These are phyloP conservation scores for Sebastiscus albofasciatus DNA, from an alignment of 2,797 vertebrate species.

Conservation along the genomic window DNA sequence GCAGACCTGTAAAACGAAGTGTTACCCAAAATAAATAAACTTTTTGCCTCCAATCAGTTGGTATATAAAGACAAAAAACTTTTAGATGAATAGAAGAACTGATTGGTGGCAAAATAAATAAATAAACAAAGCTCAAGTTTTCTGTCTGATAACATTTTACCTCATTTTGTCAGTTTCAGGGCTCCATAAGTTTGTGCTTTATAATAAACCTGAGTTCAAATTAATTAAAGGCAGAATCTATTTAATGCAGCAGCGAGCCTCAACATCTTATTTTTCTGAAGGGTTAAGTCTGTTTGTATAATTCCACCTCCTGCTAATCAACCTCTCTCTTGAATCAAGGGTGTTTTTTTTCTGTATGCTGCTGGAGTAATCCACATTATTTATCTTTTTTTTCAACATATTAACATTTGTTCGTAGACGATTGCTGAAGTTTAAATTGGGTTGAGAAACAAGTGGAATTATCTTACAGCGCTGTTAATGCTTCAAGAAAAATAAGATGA, in stretches of 20 bases:
- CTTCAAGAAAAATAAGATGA: slow-evolving; percentile 1
- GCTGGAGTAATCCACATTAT: slow-evolving; percentile 38
- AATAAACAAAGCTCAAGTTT: not conserved
- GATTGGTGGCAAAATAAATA: not conserved
- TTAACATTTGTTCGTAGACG: slow-evolving; percentile 10
- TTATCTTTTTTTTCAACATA: slow-evolving; percentile 24
- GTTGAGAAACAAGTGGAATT: slow-evolving; percentile 25
- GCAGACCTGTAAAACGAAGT: no score
- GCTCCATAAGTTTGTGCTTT: not conserved
- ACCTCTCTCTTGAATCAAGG: slow-evolving; percentile 39
- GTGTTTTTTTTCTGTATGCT: slow-evolving; percentile 22
- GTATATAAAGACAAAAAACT: not conserved
- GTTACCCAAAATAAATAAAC: not conserved
- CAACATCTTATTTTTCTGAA: not conserved
- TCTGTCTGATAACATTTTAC: not conserved
- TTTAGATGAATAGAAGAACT: not conserved
- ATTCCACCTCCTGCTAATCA: slow-evolving; percentile 35
- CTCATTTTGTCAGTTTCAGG: slow-evolving; percentile 19
- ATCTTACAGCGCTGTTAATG: slow-evolving; percentile 2
- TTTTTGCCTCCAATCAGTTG: not conserved
- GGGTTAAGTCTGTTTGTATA: slow-evolving; percentile 2
- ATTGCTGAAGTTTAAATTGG: slow-evolving; percentile 21
- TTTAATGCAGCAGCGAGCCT: slow-evolving; percentile 24
- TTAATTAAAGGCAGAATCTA: slow-evolving; percentile 15
- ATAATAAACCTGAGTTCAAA: slow-evolving; percentile 18